Conservation (phyloP, 2,888 invertebrate genomes). For the Trachelus troglodyta region DNA sequence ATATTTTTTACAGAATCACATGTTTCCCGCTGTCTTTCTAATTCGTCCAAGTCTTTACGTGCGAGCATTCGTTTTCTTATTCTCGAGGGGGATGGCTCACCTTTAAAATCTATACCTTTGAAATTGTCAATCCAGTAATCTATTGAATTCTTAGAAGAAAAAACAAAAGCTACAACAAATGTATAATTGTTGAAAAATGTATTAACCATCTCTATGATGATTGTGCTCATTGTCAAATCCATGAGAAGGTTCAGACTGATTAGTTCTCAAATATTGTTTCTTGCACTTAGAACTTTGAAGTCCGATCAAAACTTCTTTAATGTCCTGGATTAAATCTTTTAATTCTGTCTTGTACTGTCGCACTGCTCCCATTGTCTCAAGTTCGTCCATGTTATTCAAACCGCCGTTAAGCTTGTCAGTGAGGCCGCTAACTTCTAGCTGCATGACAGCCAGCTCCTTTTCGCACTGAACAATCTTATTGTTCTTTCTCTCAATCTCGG, state of each 20-base stretch:
- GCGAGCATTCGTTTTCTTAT: slow-evolving; percentile 9
- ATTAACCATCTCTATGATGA: not conserved
- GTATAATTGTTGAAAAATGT: not conserved
- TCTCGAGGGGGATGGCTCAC: not conserved
- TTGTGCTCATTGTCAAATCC: not conserved
- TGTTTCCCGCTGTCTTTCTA: slow-evolving; percentile 4
- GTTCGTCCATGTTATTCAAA: slow-evolving; percentile 39
- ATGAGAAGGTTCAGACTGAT: not conserved
- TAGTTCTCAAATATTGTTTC: not conserved
- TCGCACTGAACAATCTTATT: slow-evolving; percentile 38
- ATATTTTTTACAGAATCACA: not conserved
- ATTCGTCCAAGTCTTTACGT: slow-evolving; percentile 11
- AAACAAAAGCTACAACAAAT: not conserved
- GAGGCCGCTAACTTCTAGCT: slow-evolving; percentile 36
- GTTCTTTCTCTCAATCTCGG: slow-evolving; percentile 39
- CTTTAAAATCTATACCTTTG: slow-evolving; percentile 10
- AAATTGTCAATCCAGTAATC: slow-evolving; percentile 15
- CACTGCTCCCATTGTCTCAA: slow-evolving; percentile 13
- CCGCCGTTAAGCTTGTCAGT: slow-evolving; percentile 36
- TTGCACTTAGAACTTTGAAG: not conserved
- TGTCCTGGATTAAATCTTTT: slow-evolving; percentile 30
- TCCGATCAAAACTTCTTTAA: slow-evolving; percentile 18
- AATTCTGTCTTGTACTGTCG: slow-evolving; percentile 36
- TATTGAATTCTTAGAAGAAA: not conserved
- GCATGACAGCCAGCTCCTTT: slow-evolving; percentile 33